Percentiles rank a stretch among this genome's conserved stretches.
Evolutionary conservation across 2,113 vertebrate genomes (phyloP).

Genomic region (Halcyon malimbica): DNA sequence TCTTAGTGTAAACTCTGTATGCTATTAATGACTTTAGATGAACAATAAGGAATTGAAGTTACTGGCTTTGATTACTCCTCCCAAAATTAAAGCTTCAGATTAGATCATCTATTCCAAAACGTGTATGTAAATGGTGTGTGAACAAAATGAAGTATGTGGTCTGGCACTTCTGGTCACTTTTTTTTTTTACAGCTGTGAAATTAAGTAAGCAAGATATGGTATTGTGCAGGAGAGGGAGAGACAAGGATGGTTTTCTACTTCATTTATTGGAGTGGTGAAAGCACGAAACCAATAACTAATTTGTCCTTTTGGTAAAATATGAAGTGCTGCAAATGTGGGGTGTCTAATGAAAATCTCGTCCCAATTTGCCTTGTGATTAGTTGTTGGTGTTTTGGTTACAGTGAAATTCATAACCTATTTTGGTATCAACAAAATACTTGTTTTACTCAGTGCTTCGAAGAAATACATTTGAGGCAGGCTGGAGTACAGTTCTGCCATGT

Average conservation of each 20-base stretch:
- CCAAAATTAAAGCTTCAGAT: not conserved
- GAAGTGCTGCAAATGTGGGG: not conserved
- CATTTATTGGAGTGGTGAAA: not conserved
- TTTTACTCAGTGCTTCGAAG: not conserved
- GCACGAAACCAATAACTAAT: not conserved
- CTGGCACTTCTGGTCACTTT: not conserved
- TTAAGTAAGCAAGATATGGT: not conserved
- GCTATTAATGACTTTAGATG: not conserved
- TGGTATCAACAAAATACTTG: not conserved
- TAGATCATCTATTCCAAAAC: not conserved
- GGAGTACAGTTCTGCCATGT: not conserved
- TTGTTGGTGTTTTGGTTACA: not conserved
- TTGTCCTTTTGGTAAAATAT: not conserved
- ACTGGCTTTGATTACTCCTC: not conserved
- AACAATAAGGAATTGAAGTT: not conserved
- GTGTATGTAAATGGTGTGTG: not conserved
- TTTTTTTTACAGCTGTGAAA: not conserved
- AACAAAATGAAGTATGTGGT: not conserved
- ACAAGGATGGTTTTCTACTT: not conserved
- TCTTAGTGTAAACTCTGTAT: not conserved
- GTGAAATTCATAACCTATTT: not conserved
- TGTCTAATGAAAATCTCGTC: not conserved
- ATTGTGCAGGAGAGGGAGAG: not conserved
- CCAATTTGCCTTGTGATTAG: not conserved
- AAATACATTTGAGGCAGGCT: not conserved